A percentile compares a stretch with the other conserved stretches of the same genome.
phyloP scores from a whole-genome alignment of 1,140 invertebrate genomes.

The Telenomus remus region DNA sequence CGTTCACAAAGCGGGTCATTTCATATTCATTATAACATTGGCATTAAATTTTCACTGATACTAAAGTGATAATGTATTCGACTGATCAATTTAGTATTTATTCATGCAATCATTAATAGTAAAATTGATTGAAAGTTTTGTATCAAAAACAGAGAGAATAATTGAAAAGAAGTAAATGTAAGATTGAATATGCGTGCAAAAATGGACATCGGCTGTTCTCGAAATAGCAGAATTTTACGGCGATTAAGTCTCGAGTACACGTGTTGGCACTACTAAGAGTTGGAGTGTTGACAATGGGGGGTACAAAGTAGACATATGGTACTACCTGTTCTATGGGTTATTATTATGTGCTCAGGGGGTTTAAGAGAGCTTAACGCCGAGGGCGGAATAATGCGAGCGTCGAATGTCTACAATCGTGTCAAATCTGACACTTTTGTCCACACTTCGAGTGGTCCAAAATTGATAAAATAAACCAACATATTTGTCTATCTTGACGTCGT shows the following conservation, averaged over 20 bases:
- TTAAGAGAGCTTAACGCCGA: conserved; percentile 65
- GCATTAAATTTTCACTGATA: too few relatives aligned
- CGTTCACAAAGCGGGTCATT: too few relatives aligned
- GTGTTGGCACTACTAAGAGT: conserved; percentile 51
- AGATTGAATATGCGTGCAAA: conserved; percentile 30
- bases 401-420: conserved; percentile 54
- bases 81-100: too few relatives aligned
- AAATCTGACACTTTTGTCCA: conserved; percentile 55
- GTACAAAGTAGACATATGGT: conserved; percentile 69
- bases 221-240: conserved; percentile 72
- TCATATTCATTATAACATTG: too few relatives aligned
- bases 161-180: not conserved
- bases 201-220: conserved; percentile 64
- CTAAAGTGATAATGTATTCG: too few relatives aligned
- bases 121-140: too few relatives aligned
- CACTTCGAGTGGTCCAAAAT: conserved; percentile 26
- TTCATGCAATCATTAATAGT: too few relatives aligned
- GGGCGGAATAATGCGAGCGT: conserved; percentile 63
- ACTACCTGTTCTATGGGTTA: conserved; percentile 71
- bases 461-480: conserved; percentile 29
- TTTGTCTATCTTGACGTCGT: conserved; percentile 24
- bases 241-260: conserved; percentile 69
- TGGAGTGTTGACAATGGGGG: conserved; percentile 65
- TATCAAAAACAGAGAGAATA: too few relatives aligned
- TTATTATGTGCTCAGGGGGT: conserved; percentile 71